Conservation (phyloP, 2,113 vertebrate genomes). For the Promerops cafer region DNA sequence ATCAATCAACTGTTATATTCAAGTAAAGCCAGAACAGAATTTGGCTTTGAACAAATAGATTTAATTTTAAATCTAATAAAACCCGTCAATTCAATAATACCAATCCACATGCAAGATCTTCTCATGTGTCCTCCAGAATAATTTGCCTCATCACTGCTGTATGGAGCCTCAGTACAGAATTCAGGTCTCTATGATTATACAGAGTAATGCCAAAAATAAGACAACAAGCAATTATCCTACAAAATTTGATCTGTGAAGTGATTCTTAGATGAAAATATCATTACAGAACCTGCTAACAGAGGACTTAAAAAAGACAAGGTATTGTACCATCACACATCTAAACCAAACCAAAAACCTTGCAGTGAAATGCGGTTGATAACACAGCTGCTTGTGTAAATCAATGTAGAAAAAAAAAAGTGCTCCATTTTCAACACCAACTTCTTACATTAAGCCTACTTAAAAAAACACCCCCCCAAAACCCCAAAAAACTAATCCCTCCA, state of each 20-base stretch:
- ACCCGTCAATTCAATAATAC: background rate
- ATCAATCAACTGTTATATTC: background rate
- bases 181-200: background rate
- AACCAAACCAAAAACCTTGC: background rate
- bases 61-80: background rate
- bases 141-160: background rate
- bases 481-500: too few relatives aligned
- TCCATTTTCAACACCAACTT: background rate
- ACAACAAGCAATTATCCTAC: background rate
- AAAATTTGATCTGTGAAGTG: background rate
- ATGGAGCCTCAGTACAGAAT: background rate
- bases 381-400: background rate
- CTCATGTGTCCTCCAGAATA: background rate
- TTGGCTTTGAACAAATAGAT: background rate
- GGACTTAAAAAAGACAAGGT: background rate
- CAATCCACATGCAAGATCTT: background rate
- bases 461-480: rapidly evolving
- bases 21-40: background rate
- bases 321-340: background rate
- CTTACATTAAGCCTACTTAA: background rate
- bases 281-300: background rate
- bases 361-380: background rate
- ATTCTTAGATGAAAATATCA: background rate
- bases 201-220: background rate
- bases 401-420: background rate